Evolutionary conservation across 2,888 invertebrate species (phyloP), one percentile per base, ranked within the genome.

Genomic region (Cataglyphis rosenhaueri): DNA sequence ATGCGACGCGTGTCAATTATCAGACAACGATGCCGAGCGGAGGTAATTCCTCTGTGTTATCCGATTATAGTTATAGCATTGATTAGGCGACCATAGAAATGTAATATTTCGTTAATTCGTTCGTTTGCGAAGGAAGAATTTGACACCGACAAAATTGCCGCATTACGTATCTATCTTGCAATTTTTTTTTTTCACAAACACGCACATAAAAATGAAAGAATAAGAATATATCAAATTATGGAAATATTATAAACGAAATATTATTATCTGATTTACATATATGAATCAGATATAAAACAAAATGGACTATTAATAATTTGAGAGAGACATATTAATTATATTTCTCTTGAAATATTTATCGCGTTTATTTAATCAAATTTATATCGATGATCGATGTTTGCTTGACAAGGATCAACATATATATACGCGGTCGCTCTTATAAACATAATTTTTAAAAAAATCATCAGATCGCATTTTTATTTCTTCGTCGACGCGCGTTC

Each of bases 271-370:
- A 44, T 44, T 15, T 44, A 44, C 18, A 18, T 41, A 41, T 10
- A 38, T 38, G 10, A 0, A 38, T 38, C 12, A 12, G 12, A 41
- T 41, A 41, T 44, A 44, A 5, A 5, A 21, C 3, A 18, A 55
- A 32, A 71, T 57, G 10, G 15, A 71, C 9, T 10, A 15, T 15
- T 73, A 12, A 41, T 41, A 73, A 61, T 21, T 35, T 10, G 57
- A 71, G 8, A 44, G 4, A 44, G 32, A 74, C 32, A 29, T 62
- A 10, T 44, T 74, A 62, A 74, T 74, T 62, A 18, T 41, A 21
- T 8, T n/a, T 35, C 62, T 10, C 57, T 52, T 52, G 73, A 85
- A 85, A 65, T 81, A 61, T 64, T 61, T 66, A 61, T 38, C 64
- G 10, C 10, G 38, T 52, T 66, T 38, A 41, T 48, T 41, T 18